Base-by-base conservation (phyloP, 2,113 vertebrate genomes). In the Xiphophorus hellerii region DNA sequence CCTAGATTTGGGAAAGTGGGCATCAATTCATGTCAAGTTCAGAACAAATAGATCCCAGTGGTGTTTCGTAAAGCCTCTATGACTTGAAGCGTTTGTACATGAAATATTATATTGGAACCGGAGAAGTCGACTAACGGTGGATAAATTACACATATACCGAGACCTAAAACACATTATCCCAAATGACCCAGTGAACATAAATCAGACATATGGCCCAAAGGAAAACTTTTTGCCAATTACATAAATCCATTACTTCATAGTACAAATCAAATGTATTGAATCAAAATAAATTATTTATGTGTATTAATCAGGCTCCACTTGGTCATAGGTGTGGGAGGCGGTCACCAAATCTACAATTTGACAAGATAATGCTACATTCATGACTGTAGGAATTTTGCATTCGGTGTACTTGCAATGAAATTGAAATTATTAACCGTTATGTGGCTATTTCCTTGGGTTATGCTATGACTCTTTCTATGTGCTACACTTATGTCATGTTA, bases 281-380 rank as follows among this genome's bases (percentile, higher is more conserved):
- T 9, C 15, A 54, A 31, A 9, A 65, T 10, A 33, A 72, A 28
- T 28, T 27, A 13, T 20, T 14, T 65, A 1, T 37, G 28, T 62
- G 28, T n/a, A 25, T 20, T 63, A 13, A 3, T 66, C 64, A 62
- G 48, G 62, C 29, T 77, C 22, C 33, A 67, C n/a, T 69, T 61
- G 42, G 39, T 25, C 10, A 72, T 61, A 54, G 31, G 51, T 62
- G 54, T 48, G 35, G 74, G 80, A 75, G 85, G 84, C 28, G 78
- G 74, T 66, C 71, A 60, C 31, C 66, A 88, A 85, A 78, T 71
- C 74, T 76, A 61, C 54, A 71, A 73, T 86, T 76, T 74, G 74
- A 81, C 76, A 80, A 84, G n/a, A 79, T 71, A 69, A 74, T 87
- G 84, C 30, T 83, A 71, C 77, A 25, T 87, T 90, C 35, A 0